These are phyloP conservation scores for Urosaurus nigricauda DNA, from an alignment of 2,797 vertebrate species.

Conservation along the genomic window DNA sequence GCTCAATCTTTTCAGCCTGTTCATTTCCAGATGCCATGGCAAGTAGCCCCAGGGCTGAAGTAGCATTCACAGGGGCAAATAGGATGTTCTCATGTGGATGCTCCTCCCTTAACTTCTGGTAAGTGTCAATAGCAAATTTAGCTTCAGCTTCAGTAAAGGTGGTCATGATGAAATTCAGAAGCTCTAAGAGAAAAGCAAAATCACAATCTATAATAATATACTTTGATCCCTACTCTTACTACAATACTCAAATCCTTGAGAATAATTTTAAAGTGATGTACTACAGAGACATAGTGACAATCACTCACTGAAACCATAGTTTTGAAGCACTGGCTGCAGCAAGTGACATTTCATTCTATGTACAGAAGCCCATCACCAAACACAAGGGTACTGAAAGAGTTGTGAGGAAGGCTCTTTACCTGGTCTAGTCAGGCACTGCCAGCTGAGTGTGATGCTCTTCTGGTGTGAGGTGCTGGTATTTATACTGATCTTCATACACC, in stretches of 20 bases:
- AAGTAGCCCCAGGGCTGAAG: neutral
- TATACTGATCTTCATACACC: conserved; percentile 2
- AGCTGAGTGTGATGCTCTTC: neutral
- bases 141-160: neutral
- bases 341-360: neutral
- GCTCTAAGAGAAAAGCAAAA: neutral
- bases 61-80: conserved; percentile 1
- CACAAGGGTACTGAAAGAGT: neutral
- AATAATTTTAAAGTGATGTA: neutral
- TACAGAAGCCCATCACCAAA: neutral
- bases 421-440: neutral
- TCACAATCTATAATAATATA: neutral
- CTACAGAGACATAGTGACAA: too few relatives aligned
- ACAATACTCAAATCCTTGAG: neutral
- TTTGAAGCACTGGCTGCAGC: neutral
- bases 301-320: neutral
- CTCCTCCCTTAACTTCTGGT: neutral
- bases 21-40: neutral
- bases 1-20: neutral
- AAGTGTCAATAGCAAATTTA: neutral
- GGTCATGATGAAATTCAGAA: conserved; percentile 14
- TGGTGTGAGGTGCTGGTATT: neutral
- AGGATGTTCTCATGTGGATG: neutral
- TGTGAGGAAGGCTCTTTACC: conserved; percentile 9
- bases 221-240: neutral